phyloP scores from a whole-genome alignment of 2,113 vertebrate genomes.

The Nesogale talazaci region DNA sequence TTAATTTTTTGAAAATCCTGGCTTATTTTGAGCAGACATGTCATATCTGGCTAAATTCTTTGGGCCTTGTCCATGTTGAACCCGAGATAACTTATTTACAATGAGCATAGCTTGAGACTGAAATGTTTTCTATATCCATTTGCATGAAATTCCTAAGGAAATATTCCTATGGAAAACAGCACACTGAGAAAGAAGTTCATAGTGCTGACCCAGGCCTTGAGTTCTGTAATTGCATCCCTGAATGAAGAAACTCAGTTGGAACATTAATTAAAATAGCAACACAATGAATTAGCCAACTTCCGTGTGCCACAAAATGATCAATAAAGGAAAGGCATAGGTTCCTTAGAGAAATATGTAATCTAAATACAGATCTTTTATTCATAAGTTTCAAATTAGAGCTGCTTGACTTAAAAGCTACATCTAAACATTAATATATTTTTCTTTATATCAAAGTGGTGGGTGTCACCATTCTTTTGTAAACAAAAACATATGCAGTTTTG shows the following conservation, averaged over 20 bases:
- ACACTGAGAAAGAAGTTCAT: constrained; percentile 18
- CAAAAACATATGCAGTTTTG: constrained; percentile 57
- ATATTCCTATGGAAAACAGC: background rate
- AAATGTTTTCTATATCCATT: background rate
- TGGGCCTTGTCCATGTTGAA: background rate
- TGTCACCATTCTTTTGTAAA: constrained; percentile 63
- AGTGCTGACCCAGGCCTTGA: constrained; percentile 16
- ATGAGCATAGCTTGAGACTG: background rate
- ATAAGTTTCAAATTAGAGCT: constrained; percentile 74
- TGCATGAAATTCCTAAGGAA: background rate
- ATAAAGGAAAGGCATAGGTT: constrained; percentile 72
- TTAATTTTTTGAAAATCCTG: too few species aligned
- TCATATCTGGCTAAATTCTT: too few species aligned
- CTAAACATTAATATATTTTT: constrained; percentile 71
- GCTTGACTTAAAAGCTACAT: constrained; percentile 67
- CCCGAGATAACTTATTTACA: constrained; percentile 25
- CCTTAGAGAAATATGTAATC: constrained; percentile 72
- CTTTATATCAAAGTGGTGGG: constrained; percentile 55
- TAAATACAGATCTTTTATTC: constrained; percentile 78
- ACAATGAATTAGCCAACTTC: constrained; percentile 65
- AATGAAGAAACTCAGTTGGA: constrained; percentile 56
- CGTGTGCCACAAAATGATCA: constrained; percentile 66
- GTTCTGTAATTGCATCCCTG: background rate
- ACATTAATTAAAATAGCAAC: constrained; percentile 68
- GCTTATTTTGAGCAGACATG: too few species aligned